Evolutionary conservation across 2,888 invertebrate genomes (phyloP).

Genomic region (Vanessa cardui): DNA sequence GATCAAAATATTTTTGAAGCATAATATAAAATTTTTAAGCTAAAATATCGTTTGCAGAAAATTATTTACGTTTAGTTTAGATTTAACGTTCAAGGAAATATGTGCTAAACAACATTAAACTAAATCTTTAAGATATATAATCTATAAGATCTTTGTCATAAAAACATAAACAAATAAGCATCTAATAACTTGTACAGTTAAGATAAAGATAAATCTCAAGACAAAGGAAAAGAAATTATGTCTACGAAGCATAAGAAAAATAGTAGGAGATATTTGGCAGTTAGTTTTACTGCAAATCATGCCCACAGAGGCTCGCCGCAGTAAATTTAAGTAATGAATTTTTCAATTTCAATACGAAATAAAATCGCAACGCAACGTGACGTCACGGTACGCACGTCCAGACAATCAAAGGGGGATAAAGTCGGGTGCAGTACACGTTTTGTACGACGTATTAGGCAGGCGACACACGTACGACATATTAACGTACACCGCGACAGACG

Average conservation of each 20-base stretch:
- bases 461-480: slow-evolving; percentile 72
- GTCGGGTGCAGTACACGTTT: slow-evolving; percentile 52
- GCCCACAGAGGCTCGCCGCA: background rate
- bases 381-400: slow-evolving; percentile 62
- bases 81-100: background rate
- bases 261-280: too few species aligned
- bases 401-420: slow-evolving; percentile 75
- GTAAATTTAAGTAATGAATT: slow-evolving; percentile 22
- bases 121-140: too few species aligned
- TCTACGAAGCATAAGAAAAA: too few species aligned
- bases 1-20: slow-evolving; percentile 35
- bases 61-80: background rate
- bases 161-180: background rate
- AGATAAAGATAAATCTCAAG: too few species aligned
- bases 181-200: too few species aligned
- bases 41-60: slow-evolving; percentile 4
- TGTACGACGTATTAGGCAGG: slow-evolving; percentile 59
- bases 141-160: too few species aligned
- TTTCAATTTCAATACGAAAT: slow-evolving; percentile 12
- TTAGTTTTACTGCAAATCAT: too few species aligned
- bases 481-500: slow-evolving; percentile 73
- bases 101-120: background rate
- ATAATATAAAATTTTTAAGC: slow-evolving; percentile 31
- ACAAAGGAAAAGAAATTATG: too few species aligned
- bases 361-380: slow-evolving; percentile 43